Evolutionary conservation across 2,113 vertebrate genomes (phyloP), one percentile per base, ranked within the genome.

Genomic region (Alexandromys fortis): DNA sequence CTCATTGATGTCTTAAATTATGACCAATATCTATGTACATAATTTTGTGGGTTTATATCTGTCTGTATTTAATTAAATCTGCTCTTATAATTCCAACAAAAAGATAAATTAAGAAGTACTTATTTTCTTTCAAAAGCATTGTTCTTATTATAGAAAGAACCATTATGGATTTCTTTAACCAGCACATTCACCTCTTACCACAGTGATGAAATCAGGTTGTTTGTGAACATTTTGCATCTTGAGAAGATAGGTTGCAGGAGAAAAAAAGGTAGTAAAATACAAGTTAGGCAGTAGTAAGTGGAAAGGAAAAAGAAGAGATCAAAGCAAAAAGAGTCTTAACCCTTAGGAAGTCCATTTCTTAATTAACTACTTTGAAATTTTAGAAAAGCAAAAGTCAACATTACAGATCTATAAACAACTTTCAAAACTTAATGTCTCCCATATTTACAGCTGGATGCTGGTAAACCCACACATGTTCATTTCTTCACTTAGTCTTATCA

Each of bases 1-100:
- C 72, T 90, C 49, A 8, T 89, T 83, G 30, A 94, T 82, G 82
- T 83, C 76, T 97, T 61, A 96, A 93, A 96, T 95, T 94, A 94
- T 94, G 78, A 91, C 61, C 91, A 82, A 73, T 89, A 89, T 72
- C 52, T 97, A 89, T 47, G 45, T 90, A 73, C 42, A 93, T 86
- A 94, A 91, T 79, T 94, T 95, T 88, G 58, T 90, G n/a, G 45
- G 42, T 85, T 90, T 87, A 33, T 94, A 89, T 91, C 81, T 88
- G 21, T 67, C 13, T 94, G 82, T 77, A 52, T 90, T 95, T 95
- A 90, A 97, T 90, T 94, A 92, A 91, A 92, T 90, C 6, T 90
- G 30, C 85, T 94, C 94, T 96, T 92, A 85, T 11, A 92, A 78
- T 82, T 96, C 93, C 33, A 93, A 49, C 17, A 92, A 77, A 88